Conservation (phyloP, 2,113 vertebrate genomes). For the Noctilio leporinus region DNA sequence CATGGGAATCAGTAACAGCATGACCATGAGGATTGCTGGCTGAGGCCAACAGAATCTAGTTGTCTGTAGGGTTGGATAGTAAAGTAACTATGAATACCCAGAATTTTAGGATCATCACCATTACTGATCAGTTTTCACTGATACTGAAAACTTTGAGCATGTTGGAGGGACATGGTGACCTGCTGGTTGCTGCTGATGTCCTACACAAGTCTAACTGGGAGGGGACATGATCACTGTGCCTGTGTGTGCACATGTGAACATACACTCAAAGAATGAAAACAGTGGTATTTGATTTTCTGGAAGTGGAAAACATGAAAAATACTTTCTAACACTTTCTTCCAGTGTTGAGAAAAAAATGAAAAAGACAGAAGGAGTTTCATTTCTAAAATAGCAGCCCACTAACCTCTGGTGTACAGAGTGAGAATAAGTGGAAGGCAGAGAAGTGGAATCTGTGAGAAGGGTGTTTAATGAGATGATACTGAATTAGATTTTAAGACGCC, state of each 20-base stretch:
- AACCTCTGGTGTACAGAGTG: not conserved
- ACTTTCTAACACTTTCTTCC: not conserved
- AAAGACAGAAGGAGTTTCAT: not conserved
- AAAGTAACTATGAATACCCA: not conserved
- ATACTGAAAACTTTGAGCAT: not conserved
- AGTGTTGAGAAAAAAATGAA: not conserved
- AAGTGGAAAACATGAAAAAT: not conserved
- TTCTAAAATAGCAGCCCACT: not conserved
- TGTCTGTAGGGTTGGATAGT: not conserved
- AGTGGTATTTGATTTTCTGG: not conserved
- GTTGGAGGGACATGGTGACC: too few species aligned
- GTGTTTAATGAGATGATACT: not conserved
- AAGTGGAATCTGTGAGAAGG: not conserved
- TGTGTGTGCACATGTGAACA: not conserved
- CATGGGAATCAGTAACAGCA: not conserved
- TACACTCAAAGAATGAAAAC: not conserved
- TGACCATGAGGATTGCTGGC: not conserved
- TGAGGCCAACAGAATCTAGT: not conserved
- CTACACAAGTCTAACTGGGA: not conserved
- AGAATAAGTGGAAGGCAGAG: not conserved
- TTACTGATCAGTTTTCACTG: not conserved
- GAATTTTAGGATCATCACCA: not conserved
- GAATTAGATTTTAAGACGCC: not conserved
- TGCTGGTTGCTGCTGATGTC: not conserved
- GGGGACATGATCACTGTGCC: too few species aligned